Percentiles rank a stretch among this genome's conserved stretches.
Evolutionary conservation across 2,888 invertebrate species (phyloP).

Genomic region (Microctonus brassicae): DNA sequence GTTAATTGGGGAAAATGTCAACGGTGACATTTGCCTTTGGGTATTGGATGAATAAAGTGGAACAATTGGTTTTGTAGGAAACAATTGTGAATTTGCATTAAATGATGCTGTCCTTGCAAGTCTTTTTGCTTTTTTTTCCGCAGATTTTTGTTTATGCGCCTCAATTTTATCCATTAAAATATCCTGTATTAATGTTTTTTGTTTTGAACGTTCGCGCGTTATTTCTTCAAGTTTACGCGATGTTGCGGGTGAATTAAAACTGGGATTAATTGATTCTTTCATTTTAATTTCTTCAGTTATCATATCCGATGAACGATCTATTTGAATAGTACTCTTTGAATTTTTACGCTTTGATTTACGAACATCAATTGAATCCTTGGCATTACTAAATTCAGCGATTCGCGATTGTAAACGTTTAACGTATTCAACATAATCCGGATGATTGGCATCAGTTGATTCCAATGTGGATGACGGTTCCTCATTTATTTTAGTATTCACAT

Average conservation of each 20-base stretch:
- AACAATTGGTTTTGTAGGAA: conserved; percentile 41
- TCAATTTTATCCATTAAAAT: conserved; percentile 85
- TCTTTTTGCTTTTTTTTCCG: conserved; percentile 75
- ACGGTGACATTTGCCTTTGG: conserved; percentile 53
- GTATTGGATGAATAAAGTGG: conserved; percentile 39
- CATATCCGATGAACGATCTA: conserved; percentile 70
- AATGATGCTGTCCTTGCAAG: conserved; percentile 72
- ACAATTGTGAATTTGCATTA: conserved; percentile 54
- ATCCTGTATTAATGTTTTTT: conserved; percentile 86
- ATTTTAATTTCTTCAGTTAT: conserved; percentile 71
- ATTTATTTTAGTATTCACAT: conserved; percentile 23
- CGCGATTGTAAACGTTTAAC: conserved; percentile 78
- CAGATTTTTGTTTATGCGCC: conserved; percentile 76
- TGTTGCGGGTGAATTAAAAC: conserved; percentile 71
- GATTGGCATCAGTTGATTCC: conserved; percentile 57
- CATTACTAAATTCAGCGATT: conserved; percentile 79
- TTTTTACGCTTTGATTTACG: conserved; percentile 74
- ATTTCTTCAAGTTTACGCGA: conserved; percentile 81
- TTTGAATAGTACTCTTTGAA: conserved; percentile 66
- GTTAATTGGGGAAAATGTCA: conserved; percentile 52
- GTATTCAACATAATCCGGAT: conserved; percentile 73
- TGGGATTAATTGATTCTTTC: conserved; percentile 64
- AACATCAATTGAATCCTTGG: conserved; percentile 78
- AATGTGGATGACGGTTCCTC: conserved; percentile 44
- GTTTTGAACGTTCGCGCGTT: conserved; percentile 83